Base-by-base conservation (phyloP, 2,797 vertebrate genomes). In the Aselliscus stoliczkanus region DNA sequence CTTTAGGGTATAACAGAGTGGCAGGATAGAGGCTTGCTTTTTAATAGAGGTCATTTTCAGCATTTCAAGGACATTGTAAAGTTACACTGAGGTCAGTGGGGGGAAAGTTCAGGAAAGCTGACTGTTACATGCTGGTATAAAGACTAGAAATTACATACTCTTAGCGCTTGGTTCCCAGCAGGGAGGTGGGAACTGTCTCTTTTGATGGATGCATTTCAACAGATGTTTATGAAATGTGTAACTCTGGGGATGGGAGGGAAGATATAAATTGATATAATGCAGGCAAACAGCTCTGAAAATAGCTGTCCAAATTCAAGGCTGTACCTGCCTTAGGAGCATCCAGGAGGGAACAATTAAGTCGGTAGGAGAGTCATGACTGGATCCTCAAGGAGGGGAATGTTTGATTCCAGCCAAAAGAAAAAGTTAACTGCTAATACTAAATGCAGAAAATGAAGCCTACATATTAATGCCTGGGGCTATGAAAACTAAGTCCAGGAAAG, bases 61-160 rank as follows among this genome's bases (percentile, higher is more conserved):
- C 54, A 20, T 90, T 75, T 91, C 79, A 88, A 95, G 31, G 56
- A 54, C 1, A 1, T 52, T 29, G 1, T 80, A 50, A 96, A 94
- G 54, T 85, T 88, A 64, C 37, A 65, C 21, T 39, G 58, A 88
- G 50, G 60, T 86, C 75, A 85, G 20, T 77, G 44, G 34, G 44
- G 34, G 42, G 37, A 64, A 95, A 69, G 21, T 75, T 90, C 58
- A 93, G 54, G 96, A 86, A 95, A 92, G n/a, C 47, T 87, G 34
- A 87, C 65, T 21, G 17, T 70, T 27, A 25, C 11, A 84, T n/a
- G 72, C 11, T 88, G 25, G 13, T 70, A 0, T 1, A 72, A 90
- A 75, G 15, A n/a, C 83, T 97, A 65, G 58, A 96, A 96, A 94
- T 93, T 9, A 25, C 2, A 7, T 14, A 50, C 47, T 50, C 47